A percentile compares a stretch with the other conserved stretches of the same genome.
These are phyloP conservation scores for Chanos chanos DNA, from an alignment of 2,797 vertebrate genomes.

Conservation along the genomic window DNA sequence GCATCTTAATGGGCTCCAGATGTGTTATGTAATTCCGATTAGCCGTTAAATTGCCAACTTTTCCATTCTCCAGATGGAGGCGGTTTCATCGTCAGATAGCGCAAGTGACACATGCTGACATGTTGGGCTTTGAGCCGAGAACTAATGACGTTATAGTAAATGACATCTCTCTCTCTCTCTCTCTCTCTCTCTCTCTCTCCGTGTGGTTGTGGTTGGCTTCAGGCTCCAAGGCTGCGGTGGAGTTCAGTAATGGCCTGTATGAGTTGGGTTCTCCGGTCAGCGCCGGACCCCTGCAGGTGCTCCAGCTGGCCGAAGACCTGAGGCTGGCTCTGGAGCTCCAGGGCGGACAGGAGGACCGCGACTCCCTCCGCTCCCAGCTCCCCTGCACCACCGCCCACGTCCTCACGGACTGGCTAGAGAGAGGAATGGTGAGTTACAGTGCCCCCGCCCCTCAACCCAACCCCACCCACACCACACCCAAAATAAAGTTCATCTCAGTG, in stretches of 20 bases:
- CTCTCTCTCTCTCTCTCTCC: not conserved
- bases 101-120: conserved; percentile 31
- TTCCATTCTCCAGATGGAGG: conserved; percentile 30
- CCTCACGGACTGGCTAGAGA: conserved; percentile 83
- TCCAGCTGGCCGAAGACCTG: conserved; percentile 87
- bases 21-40: conserved; percentile 24
- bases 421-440: conserved; percentile 74
- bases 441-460: no score
- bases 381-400: conserved; percentile 74
- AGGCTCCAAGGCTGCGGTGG: conserved; percentile 85
- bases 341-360: conserved; percentile 70
- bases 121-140: conserved; percentile 6
- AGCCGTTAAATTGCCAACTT: not conserved
- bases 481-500: no score
- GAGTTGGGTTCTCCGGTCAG: conserved; percentile 77
- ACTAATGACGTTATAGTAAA: conserved; percentile 8
- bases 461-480: no score
- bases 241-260: conserved; percentile 74
- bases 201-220: no score
- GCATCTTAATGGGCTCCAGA: conserved; percentile 38
- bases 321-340: conserved; percentile 83
- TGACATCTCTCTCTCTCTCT: conserved; percentile 5
- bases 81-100: conserved; percentile 24
- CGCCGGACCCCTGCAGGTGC: conserved; percentile 75
- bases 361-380: conserved; percentile 77